Percentiles rank a stretch among this genome's conserved stretches.
Evolutionary conservation across 1,140 invertebrate genomes (phyloP).

Genomic region (Chionoecetes opilio): DNA sequence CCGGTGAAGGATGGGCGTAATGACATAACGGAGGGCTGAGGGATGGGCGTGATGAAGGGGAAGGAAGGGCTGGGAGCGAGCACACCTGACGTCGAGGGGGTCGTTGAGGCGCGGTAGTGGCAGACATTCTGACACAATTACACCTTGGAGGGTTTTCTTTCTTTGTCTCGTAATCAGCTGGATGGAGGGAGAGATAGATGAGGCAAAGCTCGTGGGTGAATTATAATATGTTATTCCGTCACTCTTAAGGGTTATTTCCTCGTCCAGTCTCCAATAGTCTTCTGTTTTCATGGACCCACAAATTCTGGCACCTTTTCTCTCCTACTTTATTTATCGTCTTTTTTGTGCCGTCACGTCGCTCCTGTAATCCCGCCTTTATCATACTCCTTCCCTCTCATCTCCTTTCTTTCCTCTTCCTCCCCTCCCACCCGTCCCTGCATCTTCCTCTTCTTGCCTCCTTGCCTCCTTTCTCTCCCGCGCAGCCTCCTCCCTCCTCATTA

Average conservation of each 20-base stretch:
- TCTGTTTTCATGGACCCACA: not conserved
- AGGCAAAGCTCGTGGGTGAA: too few species aligned
- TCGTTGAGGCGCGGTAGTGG: not conserved
- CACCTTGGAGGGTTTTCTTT: not conserved
- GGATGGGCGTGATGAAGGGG: conserved; percentile 14
- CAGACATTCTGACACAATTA: not conserved
- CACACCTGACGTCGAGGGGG: not conserved
- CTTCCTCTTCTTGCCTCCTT: not conserved
- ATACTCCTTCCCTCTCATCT: not conserved
- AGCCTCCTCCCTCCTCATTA: not conserved
- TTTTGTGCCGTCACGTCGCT: not conserved
- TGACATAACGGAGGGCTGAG: conserved; percentile 15
- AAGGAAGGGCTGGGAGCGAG: not conserved
- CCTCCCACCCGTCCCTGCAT: not conserved
- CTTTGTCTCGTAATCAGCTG: not conserved
- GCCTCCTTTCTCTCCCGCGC: not conserved
- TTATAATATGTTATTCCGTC: too few species aligned
- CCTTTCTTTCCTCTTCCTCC: not conserved
- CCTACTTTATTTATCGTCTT: not conserved
- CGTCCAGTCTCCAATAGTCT: too few species aligned
- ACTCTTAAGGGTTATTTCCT: too few species aligned
- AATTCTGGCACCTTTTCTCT: not conserved
- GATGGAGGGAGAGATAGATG: not conserved
- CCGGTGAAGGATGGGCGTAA: not conserved
- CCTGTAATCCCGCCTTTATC: not conserved